Evolutionary conservation across 1,140 invertebrate species (phyloP), one percentile per base, ranked within the genome.

Genomic region (Centruroides sculpturatus): DNA sequence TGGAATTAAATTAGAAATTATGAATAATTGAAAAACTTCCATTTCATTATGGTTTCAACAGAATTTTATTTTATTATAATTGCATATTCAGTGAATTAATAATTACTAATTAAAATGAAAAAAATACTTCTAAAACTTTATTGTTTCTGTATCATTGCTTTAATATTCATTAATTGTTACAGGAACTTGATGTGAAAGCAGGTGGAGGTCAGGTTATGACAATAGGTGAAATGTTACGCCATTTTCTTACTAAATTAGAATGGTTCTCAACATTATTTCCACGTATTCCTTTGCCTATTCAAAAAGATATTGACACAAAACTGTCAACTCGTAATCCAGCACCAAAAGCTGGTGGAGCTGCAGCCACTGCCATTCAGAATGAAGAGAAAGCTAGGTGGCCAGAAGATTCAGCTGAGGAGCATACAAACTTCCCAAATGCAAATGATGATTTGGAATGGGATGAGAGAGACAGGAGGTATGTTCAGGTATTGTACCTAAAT

Each of bases 221-320:
- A 36, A 93, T 99, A 60, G 96, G 97, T 1, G 85, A 93, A 68
- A 86, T 99, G 76, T 78, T 93, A 1, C 82, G 92, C 53, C 89
- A 92, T 70, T 94, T 94, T 80, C 79, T 99, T 13, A 87, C 90
- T 36, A 98, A 98, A 74, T 75, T 99, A 52, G 95, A 98, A 69
- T 96, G 92, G 92, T 99, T 95, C 77, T 92, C 90, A 4, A 98
- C 96, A 6, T 77, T 99, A 11, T 99, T 99, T 73, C 97, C 97
- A 1, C 80, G 97, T 64, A 99, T 99, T 75, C 96, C 97, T n/a
- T 95, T 99, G 47, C 95, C 95, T 12, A 96, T 98, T 68, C 93
- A 99, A 76, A 93, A 83, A 69, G 67, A 69, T 55, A 63, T 91
- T 62, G 87, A 92, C 71, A 84, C 83, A 69, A 84, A 81, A 68